These are phyloP conservation scores for Brachyopa scutellaris DNA, from an alignment of 2,888 invertebrate genomes.

Conservation along the genomic window DNA sequence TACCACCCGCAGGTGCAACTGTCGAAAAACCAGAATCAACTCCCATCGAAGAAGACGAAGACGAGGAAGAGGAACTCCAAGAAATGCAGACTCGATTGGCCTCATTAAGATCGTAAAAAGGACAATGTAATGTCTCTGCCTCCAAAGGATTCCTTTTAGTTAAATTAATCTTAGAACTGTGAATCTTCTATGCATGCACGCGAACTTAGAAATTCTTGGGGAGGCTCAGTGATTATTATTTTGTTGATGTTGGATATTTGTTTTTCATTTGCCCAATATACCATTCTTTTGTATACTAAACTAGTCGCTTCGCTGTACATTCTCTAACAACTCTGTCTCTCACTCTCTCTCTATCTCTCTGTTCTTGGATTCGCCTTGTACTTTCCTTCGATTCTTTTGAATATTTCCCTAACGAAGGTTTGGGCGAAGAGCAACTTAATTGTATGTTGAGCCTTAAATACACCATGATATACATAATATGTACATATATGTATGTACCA, in stretches of 20 bases:
- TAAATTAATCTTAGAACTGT: slow-evolving; percentile 8
- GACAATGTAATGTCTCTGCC: not conserved
- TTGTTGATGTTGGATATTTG: not conserved
- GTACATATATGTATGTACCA: slow-evolving; percentile 35
- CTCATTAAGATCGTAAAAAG: slow-evolving; percentile 90
- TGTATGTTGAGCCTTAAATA: slow-evolving; percentile 19
- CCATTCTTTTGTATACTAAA: slow-evolving; percentile 59
- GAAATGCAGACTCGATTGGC: slow-evolving; percentile 95
- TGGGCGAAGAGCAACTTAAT: not conserved
- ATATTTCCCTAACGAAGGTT: not conserved
- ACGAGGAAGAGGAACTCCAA: slow-evolving; percentile 91
- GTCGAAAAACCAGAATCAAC: slow-evolving; percentile 83
- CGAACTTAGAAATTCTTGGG: slow-evolving; percentile 3
- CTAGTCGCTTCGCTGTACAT: slow-evolving; percentile 67
- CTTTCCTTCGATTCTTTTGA: not conserved
- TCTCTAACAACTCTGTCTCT: slow-evolving; percentile 31
- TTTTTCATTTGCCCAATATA: slow-evolving; percentile 37
- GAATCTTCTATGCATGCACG: slow-evolving; percentile 4
- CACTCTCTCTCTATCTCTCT: not conserved
- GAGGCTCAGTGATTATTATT: slow-evolving; percentile 26
- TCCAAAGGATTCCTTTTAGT: slow-evolving; percentile 4
- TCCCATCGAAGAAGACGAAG: slow-evolving; percentile 82
- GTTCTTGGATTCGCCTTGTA: slow-evolving; percentile 13
- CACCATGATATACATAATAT: slow-evolving; percentile 23
- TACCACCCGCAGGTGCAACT: slow-evolving; percentile 87